Base-by-base conservation (phyloP, 1,140 invertebrate species). In the Chrysopa pallens region DNA sequence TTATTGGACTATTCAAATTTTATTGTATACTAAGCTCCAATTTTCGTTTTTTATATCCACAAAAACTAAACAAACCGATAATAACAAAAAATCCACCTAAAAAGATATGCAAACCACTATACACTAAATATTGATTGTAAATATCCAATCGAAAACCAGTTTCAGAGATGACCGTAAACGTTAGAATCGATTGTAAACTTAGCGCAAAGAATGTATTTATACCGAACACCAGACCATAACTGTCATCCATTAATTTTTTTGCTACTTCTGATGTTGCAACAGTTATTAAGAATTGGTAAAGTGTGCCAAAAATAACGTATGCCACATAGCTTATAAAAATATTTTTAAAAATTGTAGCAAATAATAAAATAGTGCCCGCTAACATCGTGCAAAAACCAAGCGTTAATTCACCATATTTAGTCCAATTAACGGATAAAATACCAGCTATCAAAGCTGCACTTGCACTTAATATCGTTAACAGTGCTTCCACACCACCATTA, bases 261-360 rank as follows among this genome's bases (percentile, higher is more conserved):
- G 88, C 88, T 36, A 94, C 76, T 64, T 92, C 84, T 39, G 80
- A 78, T 60, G 87, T 91, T n/a, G 84, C 76, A 43, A 91, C 69
- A 1, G 88, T 92, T 37, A 91, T 81, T 38, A 79, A 78, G 42
- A 80, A 79, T 42, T 89, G 84, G 56, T 80, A 91, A 39, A 88
- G 61, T 3, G 74, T 73, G 17, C 84, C 77, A 63, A 84, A 85
- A 1, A 78, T 46, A 9, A 87, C 70, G 52, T 89, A 91, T 1
- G 70, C 70, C 4, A 63, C 56, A 58, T 92, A 93, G 41, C 82
- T 76, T 5, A 81, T 52, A 53, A 72, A 74, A 37, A 91, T 72
- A 40, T 74, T 70, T 1, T 57, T 51, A 6, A 76, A 71, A 50
- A 66, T 66, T 4, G 78, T 73, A 23, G 71, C 66, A 2, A 72